Percentiles rank a stretch among this genome's conserved stretches.
These are phyloP conservation scores for Drosophila ezoana DNA, from an alignment of 2,888 invertebrate genomes.

Conservation along the genomic window DNA sequence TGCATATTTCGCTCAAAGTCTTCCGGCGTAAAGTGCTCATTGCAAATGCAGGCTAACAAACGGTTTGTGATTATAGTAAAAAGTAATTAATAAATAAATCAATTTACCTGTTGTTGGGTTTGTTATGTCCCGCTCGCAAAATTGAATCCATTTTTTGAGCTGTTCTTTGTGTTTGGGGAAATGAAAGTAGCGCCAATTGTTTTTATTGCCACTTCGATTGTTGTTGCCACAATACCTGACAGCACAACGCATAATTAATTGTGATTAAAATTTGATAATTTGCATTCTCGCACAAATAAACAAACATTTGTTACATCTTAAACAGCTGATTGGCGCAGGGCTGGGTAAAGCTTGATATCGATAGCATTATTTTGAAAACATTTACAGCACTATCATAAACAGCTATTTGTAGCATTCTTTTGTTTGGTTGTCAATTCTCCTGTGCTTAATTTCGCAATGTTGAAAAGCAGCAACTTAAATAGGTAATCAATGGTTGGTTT, in stretches of 20 bases:
- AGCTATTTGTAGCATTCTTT: slow-evolving; percentile 20
- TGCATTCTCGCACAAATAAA: slow-evolving; percentile 16
- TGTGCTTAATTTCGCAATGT: slow-evolving; percentile 55
- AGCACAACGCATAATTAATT: slow-evolving; percentile 57
- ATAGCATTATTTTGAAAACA: slow-evolving; percentile 5
- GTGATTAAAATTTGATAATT: slow-evolving; percentile 1
- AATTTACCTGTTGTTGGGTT: slow-evolving; percentile 50
- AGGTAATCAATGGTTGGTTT: slow-evolving; percentile 56
- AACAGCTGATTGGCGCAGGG: slow-evolving; percentile 36
- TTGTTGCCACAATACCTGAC: slow-evolving; percentile 63
- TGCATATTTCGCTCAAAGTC: slow-evolving; percentile 67
- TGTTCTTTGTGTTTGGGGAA: slow-evolving; percentile 53
- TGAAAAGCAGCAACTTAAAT: slow-evolving; percentile 77
- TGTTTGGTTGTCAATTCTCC: slow-evolving; percentile 16
- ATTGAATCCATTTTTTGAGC: slow-evolving; percentile 56
- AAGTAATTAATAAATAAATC: background rate
- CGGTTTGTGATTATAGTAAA: background rate
- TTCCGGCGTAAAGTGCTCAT: slow-evolving; percentile 53
- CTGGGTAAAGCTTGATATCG: slow-evolving; percentile 29
- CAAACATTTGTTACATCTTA: slow-evolving; percentile 9
- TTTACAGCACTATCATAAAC: slow-evolving; percentile 26
- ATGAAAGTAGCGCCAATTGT: slow-evolving; percentile 56
- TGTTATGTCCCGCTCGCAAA: slow-evolving; percentile 47
- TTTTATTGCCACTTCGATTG: slow-evolving; percentile 40
- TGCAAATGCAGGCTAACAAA: slow-evolving; percentile 57